Conservation (phyloP, 2,113 vertebrate genomes). For the Cebus imitator region DNA sequence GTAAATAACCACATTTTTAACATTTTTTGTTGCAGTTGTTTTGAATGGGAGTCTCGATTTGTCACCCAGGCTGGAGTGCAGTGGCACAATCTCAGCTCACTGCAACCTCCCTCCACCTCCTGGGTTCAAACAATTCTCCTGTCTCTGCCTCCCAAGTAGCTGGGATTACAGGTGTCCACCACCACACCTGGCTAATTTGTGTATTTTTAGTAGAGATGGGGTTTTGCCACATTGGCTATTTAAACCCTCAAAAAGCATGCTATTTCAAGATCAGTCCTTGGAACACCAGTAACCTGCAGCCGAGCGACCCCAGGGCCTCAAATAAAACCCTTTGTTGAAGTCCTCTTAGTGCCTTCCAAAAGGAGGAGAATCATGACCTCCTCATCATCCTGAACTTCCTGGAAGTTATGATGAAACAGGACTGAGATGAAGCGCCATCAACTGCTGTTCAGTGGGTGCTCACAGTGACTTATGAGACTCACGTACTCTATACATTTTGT, state of each 20-base stretch:
- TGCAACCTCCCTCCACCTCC: no score
- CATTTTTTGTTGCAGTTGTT: no score
- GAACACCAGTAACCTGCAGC: background rate
- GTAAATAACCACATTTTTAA: background rate
- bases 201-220: no score
- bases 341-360: background rate
- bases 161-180: no score
- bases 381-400: background rate
- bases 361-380: background rate
- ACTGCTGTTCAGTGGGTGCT: background rate
- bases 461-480: background rate
- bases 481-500: background rate
- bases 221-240: background rate
- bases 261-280: background rate
- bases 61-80: no score
- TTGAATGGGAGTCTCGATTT: no score
- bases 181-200: no score
- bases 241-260: background rate
- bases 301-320: background rate
- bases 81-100: no score
- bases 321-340: background rate
- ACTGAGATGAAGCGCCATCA: background rate
- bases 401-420: background rate
- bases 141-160: no score
- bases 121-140: no score